Conservation (phyloP, 2,113 vertebrate genomes). For the Misgurnus anguillicaudatus region DNA sequence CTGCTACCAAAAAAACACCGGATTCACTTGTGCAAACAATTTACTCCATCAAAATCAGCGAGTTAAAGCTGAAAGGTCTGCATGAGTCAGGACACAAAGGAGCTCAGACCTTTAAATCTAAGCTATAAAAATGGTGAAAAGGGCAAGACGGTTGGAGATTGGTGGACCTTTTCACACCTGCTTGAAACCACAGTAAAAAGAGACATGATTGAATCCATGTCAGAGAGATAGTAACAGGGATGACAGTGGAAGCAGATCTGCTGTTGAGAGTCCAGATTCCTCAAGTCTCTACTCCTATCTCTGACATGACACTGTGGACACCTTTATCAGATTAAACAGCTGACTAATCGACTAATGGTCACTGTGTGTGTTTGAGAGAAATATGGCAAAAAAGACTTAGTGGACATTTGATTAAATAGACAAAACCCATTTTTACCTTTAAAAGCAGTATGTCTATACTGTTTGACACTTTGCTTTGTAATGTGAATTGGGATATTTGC, state of each 20-base stretch:
- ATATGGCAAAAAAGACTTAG: too few relatives aligned
- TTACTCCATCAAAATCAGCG: background rate
- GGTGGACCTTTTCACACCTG: background rate
- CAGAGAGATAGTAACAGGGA: background rate
- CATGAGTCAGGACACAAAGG: background rate
- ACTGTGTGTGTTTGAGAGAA: conserved; percentile 8
- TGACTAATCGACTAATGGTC: conserved; percentile 27
- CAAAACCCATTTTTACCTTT: too few relatives aligned
- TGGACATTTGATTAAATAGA: too few relatives aligned
- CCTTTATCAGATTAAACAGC: conserved; percentile 33
- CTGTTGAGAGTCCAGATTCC: background rate
- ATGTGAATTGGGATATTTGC: too few relatives aligned
- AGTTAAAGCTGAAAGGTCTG: conserved; percentile 16
- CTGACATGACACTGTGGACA: background rate
- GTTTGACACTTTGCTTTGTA: too few relatives aligned
- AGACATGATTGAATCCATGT: background rate
- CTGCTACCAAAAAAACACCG: background rate
- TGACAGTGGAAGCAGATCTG: conserved; percentile 13
- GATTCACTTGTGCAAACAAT: background rate
- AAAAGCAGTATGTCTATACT: too few relatives aligned
- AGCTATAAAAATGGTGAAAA: background rate
- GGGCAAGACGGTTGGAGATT: background rate
- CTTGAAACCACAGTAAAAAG: background rate
- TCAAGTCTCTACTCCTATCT: background rate
- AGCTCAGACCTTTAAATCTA: background rate